Percentiles rank a stretch among this genome's conserved stretches.
phyloP scores from a whole-genome alignment of 1,140 invertebrate species.

The Odontomachus brunneus region DNA sequence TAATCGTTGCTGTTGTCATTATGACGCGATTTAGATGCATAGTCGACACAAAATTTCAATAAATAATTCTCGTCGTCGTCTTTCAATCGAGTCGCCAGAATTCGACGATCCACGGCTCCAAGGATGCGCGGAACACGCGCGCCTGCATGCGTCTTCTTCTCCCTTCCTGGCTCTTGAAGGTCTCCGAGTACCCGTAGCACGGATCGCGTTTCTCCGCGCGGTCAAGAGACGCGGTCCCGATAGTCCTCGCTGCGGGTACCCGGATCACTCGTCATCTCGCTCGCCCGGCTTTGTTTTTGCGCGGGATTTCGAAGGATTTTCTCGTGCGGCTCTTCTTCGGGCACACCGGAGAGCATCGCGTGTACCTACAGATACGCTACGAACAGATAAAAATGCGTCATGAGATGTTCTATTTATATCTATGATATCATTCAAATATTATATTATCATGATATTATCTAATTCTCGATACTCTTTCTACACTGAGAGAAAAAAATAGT shows the following conservation, averaged over 20 bases:
- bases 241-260: slow-evolving; percentile 59
- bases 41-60: background rate
- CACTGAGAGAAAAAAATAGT: too few species aligned
- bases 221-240: slow-evolving; percentile 53
- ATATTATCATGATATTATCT: too few species aligned
- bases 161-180: slow-evolving; percentile 16
- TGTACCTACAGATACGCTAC: background rate
- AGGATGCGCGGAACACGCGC: background rate
- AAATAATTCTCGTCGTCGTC: background rate
- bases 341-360: background rate
- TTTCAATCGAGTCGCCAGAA: background rate
- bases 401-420: too few species aligned
- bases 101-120: background rate
- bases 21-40: background rate
- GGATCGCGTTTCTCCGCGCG: slow-evolving; percentile 49
- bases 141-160: slow-evolving; percentile 4
- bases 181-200: slow-evolving; percentile 53
- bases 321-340: slow-evolving; percentile 22
- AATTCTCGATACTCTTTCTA: too few species aligned
- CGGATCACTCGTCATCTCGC: slow-evolving; percentile 53
- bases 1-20: background rate
- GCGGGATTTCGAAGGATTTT: slow-evolving; percentile 51
- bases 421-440: too few species aligned
- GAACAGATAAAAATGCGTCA: background rate
- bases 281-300: slow-evolving; percentile 42